Evolutionary conservation across 2,888 invertebrate species (phyloP).

Genomic region (Blastobasis lacticolella): DNA sequence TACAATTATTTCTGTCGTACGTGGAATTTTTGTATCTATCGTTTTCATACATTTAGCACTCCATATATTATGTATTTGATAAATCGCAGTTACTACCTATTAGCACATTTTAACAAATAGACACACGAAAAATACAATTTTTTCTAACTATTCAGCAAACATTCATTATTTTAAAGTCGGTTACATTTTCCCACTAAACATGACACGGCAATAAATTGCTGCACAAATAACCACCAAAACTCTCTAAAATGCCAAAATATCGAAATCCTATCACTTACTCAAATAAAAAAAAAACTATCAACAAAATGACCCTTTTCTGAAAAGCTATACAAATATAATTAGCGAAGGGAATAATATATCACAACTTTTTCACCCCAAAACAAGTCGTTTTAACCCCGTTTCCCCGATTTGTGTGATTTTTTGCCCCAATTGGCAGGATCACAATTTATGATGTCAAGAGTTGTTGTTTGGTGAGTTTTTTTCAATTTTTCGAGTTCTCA

Average conservation of each 20-base stretch:
- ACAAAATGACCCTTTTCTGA: constrained; percentile 41
- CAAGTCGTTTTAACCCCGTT: constrained; percentile 63
- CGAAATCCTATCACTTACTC: constrained; percentile 40
- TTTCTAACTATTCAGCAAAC: neutral
- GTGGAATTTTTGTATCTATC: no score
- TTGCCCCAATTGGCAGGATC: constrained; percentile 49
- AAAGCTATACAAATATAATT: constrained; percentile 68
- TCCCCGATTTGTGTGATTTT: constrained; percentile 46
- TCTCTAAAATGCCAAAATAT: constrained; percentile 36
- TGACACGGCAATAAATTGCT: constrained; percentile 34
- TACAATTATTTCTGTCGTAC: no score
- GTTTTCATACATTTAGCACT: no score
- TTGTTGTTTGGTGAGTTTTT: constrained; percentile 53
- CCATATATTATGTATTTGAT: no score
- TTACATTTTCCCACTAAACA: constrained; percentile 35
- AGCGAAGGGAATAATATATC: constrained; percentile 56
- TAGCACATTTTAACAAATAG: neutral
- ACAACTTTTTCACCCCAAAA: constrained; percentile 64
- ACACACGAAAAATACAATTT: neutral
- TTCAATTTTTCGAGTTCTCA: constrained; percentile 38
- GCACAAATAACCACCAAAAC: constrained; percentile 24
- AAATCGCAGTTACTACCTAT: no score
- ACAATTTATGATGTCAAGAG: constrained; percentile 57
- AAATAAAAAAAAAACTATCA: constrained; percentile 18
- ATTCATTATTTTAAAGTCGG: constrained; percentile 13